These are phyloP conservation scores for Adoxophyes honmai DNA, from an alignment of 1,140 invertebrate species.

Conservation along the genomic window DNA sequence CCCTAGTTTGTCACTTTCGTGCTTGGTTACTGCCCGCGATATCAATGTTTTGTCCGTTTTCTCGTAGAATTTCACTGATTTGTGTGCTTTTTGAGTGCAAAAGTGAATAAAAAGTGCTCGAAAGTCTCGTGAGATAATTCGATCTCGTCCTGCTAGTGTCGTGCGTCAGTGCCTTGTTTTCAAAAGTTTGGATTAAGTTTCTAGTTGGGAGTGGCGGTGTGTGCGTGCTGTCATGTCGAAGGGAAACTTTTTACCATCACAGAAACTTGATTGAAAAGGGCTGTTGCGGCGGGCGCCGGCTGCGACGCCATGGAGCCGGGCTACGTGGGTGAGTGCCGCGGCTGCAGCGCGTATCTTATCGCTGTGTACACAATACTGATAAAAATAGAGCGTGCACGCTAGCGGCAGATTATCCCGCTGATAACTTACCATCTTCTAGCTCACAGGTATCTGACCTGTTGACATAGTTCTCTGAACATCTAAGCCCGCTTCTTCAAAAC, in stretches of 20 bases:
- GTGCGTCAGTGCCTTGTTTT: conserved; percentile 37
- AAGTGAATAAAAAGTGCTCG: conserved; percentile 28
- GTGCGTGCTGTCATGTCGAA: conserved; percentile 64
- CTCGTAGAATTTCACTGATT: conserved; percentile 22
- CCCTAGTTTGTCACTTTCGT: conserved; percentile 3
- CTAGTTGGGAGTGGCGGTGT: conserved; percentile 47
- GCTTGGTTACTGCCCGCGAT: conserved; percentile 24
- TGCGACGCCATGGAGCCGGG: conserved; percentile 51
- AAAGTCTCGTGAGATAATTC: conserved; percentile 18
- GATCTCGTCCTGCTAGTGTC: not conserved
- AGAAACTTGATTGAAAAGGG: conserved; percentile 47
- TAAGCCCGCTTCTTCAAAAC: too few species aligned
- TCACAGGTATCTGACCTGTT: conserved; percentile 1
- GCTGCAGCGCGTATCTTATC: conserved; percentile 1
- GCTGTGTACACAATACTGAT: conserved; percentile 2
- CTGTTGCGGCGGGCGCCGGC: conserved; percentile 20
- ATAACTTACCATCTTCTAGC: not conserved
- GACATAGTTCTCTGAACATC: not conserved
- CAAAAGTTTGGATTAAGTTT: conserved; percentile 45
- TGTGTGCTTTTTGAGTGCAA: conserved; percentile 22
- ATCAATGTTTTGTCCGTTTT: conserved; percentile 27
- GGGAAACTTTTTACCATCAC: conserved; percentile 53
- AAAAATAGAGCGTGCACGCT: not conserved
- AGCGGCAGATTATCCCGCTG: conserved; percentile 2
- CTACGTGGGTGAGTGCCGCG: conserved; percentile 49